Conservation (phyloP, 2,113 vertebrate genomes). For the Sylvilagus bachmani region DNA sequence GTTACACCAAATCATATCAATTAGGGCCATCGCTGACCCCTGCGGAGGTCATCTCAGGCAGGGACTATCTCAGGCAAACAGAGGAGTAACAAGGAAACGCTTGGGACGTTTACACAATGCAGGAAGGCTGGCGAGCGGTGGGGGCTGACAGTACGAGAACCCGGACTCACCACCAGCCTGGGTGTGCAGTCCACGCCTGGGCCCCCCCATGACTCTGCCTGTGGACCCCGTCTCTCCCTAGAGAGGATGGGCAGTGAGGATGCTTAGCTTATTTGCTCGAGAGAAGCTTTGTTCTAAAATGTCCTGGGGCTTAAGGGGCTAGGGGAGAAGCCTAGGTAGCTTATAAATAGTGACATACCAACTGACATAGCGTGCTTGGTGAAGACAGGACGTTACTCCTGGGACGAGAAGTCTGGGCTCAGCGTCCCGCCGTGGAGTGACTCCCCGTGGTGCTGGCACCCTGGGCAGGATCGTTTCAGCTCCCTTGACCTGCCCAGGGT, state of each 20-base stretch:
- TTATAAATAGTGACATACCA: neutral
- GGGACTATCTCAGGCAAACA: no score
- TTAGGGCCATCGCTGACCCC: no score
- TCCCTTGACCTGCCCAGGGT: neutral
- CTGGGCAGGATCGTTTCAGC: neutral
- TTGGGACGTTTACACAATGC: no score
- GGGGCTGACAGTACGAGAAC: no score
- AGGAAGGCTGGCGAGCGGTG: neutral
- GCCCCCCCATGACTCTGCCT: neutral
- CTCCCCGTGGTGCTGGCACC: neutral
- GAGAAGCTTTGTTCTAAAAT: neutral
- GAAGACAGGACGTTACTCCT: neutral
- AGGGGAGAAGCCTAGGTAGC: neutral
- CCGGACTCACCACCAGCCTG: neutral
- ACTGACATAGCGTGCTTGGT: neutral
- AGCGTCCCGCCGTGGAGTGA: no score
- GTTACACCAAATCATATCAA: neutral
- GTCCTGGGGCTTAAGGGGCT: neutral
- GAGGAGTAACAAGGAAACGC: neutral
- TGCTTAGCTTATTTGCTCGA: neutral
- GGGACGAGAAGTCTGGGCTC: neutral
- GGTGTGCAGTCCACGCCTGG: rapidly evolving
- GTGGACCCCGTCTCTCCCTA: neutral
- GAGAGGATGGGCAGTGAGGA: neutral
- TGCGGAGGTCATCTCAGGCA: neutral